These are phyloP conservation scores for Brachymystax lenok DNA, from an alignment of 2,797 vertebrate species.

Conservation along the genomic window DNA sequence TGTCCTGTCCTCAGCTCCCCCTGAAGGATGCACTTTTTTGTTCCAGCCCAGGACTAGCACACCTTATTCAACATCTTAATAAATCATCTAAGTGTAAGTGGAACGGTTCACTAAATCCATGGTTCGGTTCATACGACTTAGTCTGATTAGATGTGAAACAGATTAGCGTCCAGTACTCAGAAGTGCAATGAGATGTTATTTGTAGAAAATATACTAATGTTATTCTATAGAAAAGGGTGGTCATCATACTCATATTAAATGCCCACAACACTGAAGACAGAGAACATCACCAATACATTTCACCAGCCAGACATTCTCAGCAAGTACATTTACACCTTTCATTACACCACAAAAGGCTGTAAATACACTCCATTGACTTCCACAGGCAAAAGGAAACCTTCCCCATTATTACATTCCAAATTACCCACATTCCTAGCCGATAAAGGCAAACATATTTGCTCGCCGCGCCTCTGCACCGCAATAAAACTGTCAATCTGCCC, in stretches of 20 bases:
- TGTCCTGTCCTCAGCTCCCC: neutral
- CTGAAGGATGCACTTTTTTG: neutral
- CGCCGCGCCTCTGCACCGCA: conserved; percentile 11
- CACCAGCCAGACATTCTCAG: neutral
- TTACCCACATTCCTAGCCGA: conserved; percentile 23
- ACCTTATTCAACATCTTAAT: neutral
- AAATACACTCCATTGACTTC: neutral
- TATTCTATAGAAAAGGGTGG: neutral
- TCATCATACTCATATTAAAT: neutral
- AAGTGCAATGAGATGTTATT: neutral
- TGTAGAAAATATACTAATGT: neutral
- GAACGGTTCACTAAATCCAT: neutral
- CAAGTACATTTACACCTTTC: conserved; percentile 13
- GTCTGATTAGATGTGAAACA: too few relatives aligned
- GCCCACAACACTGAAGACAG: neutral
- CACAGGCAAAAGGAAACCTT: conserved; percentile 1
- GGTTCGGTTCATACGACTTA: neutral
- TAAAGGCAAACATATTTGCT: conserved; percentile 29
- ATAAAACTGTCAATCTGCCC: conserved; percentile 54
- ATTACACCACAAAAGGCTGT: conserved; percentile 11
- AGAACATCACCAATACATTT: neutral
- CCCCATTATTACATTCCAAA: conserved; percentile 18
- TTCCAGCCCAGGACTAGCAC: neutral
- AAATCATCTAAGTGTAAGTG: neutral
- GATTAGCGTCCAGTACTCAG: neutral